These are phyloP conservation scores for Eulemur albifrons DNA, from an alignment of 2,797 vertebrate species.

Conservation along the genomic window DNA sequence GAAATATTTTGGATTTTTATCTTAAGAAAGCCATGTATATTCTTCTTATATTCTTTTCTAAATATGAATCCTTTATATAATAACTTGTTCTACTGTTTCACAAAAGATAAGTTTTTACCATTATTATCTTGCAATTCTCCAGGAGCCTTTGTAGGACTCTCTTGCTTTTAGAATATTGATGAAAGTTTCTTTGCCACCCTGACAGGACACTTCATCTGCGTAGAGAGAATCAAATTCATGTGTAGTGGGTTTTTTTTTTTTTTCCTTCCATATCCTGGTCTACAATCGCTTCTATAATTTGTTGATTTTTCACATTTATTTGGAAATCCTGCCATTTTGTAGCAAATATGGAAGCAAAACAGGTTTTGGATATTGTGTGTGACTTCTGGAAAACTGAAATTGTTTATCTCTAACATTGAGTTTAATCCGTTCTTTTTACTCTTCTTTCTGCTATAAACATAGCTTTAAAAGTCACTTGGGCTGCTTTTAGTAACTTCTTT, in stretches of 20 bases:
- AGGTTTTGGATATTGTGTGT: not conserved
- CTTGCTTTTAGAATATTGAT: not conserved
- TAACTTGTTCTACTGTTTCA: not conserved
- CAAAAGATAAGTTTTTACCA: not conserved
- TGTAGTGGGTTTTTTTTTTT: not conserved
- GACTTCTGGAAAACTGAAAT: not conserved
- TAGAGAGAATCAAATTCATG: not conserved
- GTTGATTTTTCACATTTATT: conserved; percentile 21
- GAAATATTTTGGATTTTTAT: conserved; percentile 23
- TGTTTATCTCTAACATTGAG: not conserved
- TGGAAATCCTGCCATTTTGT: not conserved
- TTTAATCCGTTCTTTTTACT: not conserved
- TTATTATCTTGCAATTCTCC: not conserved
- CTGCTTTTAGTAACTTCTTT: not conserved
- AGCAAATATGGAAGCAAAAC: not conserved
- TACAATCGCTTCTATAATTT: not conserved
- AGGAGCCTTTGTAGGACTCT: not conserved
- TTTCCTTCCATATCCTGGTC: not conserved
- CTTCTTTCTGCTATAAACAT: not conserved
- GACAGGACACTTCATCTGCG: not conserved
- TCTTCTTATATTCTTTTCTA: not conserved
- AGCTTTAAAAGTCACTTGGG: not conserved
- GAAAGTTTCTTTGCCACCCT: not conserved
- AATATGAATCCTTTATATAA: not conserved
- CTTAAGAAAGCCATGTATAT: not conserved